These are phyloP conservation scores for Okapia johnstoni DNA, from an alignment of 2,113 vertebrate species.

Conservation along the genomic window DNA sequence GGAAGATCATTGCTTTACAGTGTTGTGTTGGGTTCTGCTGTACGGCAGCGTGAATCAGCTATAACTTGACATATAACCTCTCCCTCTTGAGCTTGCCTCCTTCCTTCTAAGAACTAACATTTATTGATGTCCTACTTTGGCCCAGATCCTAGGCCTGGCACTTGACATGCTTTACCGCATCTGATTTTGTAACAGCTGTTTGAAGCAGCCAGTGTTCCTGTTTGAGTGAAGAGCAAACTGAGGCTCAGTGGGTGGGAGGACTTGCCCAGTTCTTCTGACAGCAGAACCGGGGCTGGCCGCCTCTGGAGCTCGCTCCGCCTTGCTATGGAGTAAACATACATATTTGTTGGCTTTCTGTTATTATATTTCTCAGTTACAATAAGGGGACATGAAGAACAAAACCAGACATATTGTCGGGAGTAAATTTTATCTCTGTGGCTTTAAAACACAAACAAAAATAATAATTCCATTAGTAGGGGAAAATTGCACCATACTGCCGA, in stretches of 20 bases:
- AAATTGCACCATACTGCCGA: constrained; percentile 58
- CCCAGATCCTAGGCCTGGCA: background rate
- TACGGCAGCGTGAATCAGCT: background rate
- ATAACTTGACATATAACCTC: fast-evolving
- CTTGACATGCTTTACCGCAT: background rate
- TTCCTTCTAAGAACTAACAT: background rate
- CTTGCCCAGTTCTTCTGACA: background rate
- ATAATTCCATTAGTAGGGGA: constrained; percentile 71
- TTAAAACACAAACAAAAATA: constrained; percentile 70
- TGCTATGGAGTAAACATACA: background rate
- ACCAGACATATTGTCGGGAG: constrained; percentile 46
- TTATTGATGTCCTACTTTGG: background rate
- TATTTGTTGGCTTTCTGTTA: background rate
- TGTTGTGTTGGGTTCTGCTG: background rate
- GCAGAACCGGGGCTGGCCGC: background rate
- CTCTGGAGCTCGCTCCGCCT: background rate
- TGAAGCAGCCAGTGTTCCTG: background rate
- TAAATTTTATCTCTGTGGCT: constrained; percentile 68
- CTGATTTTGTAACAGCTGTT: background rate
- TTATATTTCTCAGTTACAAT: background rate
- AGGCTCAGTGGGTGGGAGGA: background rate
- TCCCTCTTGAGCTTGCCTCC: background rate
- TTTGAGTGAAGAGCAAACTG: background rate
- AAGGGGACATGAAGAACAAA: constrained; percentile 50
- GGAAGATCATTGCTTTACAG: background rate